Evolutionary conservation across 2,888 invertebrate genomes (phyloP), one percentile per base, ranked within the genome.

Genomic region (Branchellion lobata): DNA sequence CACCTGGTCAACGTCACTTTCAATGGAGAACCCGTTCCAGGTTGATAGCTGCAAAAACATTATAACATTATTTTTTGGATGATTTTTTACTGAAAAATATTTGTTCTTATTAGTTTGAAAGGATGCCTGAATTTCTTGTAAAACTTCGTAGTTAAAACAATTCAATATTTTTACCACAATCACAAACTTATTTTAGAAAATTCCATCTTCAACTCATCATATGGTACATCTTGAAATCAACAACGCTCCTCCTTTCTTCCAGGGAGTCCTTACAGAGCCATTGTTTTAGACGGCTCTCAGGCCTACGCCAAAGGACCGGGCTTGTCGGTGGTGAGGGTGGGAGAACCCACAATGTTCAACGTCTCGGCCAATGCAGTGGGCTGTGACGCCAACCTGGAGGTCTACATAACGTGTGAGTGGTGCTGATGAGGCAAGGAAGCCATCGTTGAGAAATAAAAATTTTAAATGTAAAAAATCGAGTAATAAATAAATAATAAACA

Each of bases 1-100:
- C 98, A 98, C 88, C 93, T 92, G 34, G 90, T 97, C 3, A 96
- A 95, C 72, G 96, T 98, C 47, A 91, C 94, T 89, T 96, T 96
- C 88, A 96, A 96, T 87, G 94, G 94, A 75, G 95, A 95, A 88
- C 93, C 94, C 33, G 94, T 96, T 34, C 92, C 91, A 84, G 91
- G 91, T 90, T 31, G 21, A 36, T 36, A 5, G n/a, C n/a, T n/a
- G n/a, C n/a, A n/a, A 33, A 72, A n/a, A 8, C 29, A 24, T 11
- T 65, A n/a, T 8, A 14, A 11, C 29, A 14, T 65, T 14, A 14
- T 27, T 65, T 11, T 65, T 65, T 65, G 24, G n/a, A n/a, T n/a
- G n/a, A 18, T 51, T 51, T 51, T 51, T 18, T 51, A 14, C 18
- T 18, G 14, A 18, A 18, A 18, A 18, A 14, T 51, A 14, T 51